phyloP scores from a whole-genome alignment of 2,888 invertebrate genomes.

The Strigamia transsilvanica region DNA sequence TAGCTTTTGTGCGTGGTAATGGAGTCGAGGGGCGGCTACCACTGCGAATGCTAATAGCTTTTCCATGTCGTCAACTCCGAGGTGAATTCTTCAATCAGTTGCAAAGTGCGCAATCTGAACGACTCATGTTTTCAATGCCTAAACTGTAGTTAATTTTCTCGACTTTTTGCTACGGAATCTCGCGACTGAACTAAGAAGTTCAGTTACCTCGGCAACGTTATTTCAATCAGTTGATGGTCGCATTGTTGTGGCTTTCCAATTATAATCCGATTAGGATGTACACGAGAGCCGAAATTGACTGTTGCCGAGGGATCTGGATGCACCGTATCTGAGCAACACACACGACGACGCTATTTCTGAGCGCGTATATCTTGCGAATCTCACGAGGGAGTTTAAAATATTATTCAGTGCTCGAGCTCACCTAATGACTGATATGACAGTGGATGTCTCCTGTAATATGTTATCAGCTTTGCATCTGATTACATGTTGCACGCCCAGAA shows the following conservation, averaged over 20 bases:
- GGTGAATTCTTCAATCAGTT: conserved; percentile 20
- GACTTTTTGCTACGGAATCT: not conserved
- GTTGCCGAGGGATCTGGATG: conserved; percentile 9
- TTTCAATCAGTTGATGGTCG: conserved; percentile 15
- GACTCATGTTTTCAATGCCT: not conserved
- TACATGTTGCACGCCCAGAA: conserved; percentile 3
- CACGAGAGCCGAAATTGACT: conserved; percentile 10
- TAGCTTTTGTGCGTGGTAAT: conserved; percentile 20
- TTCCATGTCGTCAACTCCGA: conserved; percentile 20
- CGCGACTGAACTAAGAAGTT: not conserved
- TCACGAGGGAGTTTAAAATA: conserved; percentile 14
- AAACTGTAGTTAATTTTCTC: conserved; percentile 6
- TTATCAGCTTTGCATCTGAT: conserved; percentile 20
- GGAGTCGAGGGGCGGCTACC: conserved; percentile 14
- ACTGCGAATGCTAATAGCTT: conserved; percentile 15
- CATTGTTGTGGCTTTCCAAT: conserved; percentile 20
- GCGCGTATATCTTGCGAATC: conserved; percentile 2
- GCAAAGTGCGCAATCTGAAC: conserved; percentile 15
- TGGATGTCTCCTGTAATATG: not conserved
- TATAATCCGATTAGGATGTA: conserved; percentile 15
- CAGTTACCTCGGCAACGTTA: conserved; percentile 4
- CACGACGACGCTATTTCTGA: conserved; percentile 1
- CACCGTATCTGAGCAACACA: conserved; percentile 2
- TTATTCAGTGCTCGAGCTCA: not conserved
- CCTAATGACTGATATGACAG: conserved; percentile 2